Percentiles rank a stretch among this genome's conserved stretches.
phyloP scores from a whole-genome alignment of 2,888 invertebrate genomes.

The Diloba caeruleocephala region DNA sequence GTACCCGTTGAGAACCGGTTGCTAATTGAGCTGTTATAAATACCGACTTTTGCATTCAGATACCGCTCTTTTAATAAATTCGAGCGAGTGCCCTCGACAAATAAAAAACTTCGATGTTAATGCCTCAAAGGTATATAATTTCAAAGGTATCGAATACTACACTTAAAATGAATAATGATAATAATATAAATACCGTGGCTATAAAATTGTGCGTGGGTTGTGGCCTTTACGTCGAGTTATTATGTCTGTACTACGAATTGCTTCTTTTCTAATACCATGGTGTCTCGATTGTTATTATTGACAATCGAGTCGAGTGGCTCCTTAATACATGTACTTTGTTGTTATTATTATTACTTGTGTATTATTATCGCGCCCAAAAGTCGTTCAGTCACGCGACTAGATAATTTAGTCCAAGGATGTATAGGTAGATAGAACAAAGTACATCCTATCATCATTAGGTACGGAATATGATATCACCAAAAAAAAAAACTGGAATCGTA shows the following conservation, averaged over 20 bases:
- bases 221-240: conserved; percentile 36
- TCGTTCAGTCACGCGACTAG: conserved; percentile 30
- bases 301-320: conserved; percentile 44
- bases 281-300: conserved; percentile 46
- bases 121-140: conserved; percentile 64
- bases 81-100: conserved; percentile 42
- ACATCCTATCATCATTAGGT: conserved; percentile 9
- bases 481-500: conserved; percentile 17
- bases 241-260: conserved; percentile 42
- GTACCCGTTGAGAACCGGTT: conserved; percentile 58
- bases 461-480: conserved; percentile 7
- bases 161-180: conserved; percentile 74
- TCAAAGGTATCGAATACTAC: conserved; percentile 67
- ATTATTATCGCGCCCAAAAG: conserved; percentile 16
- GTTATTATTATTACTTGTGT: conserved; percentile 22
- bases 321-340: conserved; percentile 25
- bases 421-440: conserved; percentile 8
- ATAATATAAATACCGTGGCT: conserved; percentile 63
- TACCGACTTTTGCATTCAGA: conserved; percentile 64
- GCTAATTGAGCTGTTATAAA: conserved; percentile 73
- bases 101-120: conserved; percentile 52
- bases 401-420: conserved; percentile 36
- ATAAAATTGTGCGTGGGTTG: conserved; percentile 64
- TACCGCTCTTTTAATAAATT: conserved; percentile 56
- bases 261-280: conserved; percentile 51